Evolutionary conservation across 1,140 invertebrate genomes (phyloP), one percentile per base, ranked within the genome.

Genomic region (Lucilia sericata): DNA sequence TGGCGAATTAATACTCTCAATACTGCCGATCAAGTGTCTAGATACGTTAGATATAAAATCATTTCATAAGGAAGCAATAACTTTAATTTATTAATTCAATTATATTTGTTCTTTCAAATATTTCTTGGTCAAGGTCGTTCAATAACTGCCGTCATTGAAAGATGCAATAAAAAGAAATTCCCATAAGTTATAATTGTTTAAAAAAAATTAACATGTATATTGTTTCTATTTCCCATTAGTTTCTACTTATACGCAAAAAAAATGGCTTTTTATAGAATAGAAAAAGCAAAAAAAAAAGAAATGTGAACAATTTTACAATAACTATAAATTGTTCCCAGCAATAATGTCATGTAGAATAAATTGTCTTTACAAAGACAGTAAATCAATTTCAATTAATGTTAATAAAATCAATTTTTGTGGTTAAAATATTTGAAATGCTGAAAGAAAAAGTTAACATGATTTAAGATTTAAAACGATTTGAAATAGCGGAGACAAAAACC

Each of bases 311-410:
- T 17, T 12, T 13, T 76, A 42, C 7, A 76, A 76, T 76, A 76
- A 34, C 74, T 80, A 51, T 12, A 14, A 21, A 21, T 78, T 17
- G 36, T 80, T 80, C 76, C 76, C 76, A 70, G 65, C n/a, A 21
- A 70, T 60, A 70, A 49, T 80, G 42, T 49, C 42, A 19, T 78
- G 75, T 49, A 21, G 4, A 42, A 49, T 80, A 19, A 19, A 42
- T 47, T 76, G 13, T 36, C 76, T 80, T 8, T 49, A 49, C 42
- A 51, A 49, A 80, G 42, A n/a, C 21, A 10, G 13, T 78, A 78
- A 80, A 80, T 80, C 76, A 80, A 51, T 49, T 80, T 80, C 76
- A 80, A 80, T 80, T 80, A 80, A 80, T 80, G 47, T 51, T 30
- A 80, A 21, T 49, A 14, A 49, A 80, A 80, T 80, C 76, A 80